Percentiles rank a stretch among this genome's conserved stretches.
phyloP scores from a whole-genome alignment of 1,140 invertebrate genomes.

The Mactra quadrangularis region DNA sequence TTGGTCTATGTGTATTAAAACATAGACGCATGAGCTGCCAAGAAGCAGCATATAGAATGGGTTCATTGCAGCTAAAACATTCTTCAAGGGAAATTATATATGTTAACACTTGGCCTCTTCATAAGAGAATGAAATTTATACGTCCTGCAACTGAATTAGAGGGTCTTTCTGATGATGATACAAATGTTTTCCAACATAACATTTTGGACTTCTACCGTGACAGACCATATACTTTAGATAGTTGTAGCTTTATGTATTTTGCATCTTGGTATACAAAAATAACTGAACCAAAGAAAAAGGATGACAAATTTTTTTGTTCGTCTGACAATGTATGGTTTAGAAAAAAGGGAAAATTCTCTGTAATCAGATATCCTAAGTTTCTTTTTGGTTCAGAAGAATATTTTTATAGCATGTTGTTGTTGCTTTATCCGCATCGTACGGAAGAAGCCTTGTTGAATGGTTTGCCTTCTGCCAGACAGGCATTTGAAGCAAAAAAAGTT shows the following conservation, averaged over 20 bases:
- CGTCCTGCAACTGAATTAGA: conserved; percentile 34
- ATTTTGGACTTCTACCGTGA: conserved; percentile 57
- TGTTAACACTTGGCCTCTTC: conserved; percentile 55
- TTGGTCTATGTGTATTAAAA: conserved; percentile 57
- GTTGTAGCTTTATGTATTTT: conserved; percentile 51
- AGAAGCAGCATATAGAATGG: conserved; percentile 60
- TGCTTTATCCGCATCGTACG: conserved; percentile 54
- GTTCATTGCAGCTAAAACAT: conserved; percentile 39
- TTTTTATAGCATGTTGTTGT: conserved; percentile 64
- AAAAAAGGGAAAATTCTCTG: conserved; percentile 24
- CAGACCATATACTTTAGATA: conserved; percentile 28
- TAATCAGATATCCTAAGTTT: conserved; percentile 59
- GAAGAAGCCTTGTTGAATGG: conserved; percentile 38
- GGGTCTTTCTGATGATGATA: conserved; percentile 28
- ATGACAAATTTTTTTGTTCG: conserved; percentile 18
- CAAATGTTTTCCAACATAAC: conserved; percentile 53
- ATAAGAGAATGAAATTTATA: conserved; percentile 55
- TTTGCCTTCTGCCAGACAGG: conserved; percentile 13
- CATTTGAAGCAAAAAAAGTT: conserved; percentile 51
- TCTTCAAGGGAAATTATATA: conserved; percentile 58
- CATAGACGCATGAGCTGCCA: conserved; percentile 59
- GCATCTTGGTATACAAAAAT: conserved; percentile 52
- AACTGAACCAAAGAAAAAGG: conserved; percentile 27
- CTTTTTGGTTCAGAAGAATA: conserved; percentile 62
- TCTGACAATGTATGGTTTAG: conserved; percentile 33